Percentiles rank a stretch among this genome's conserved stretches.
These are phyloP conservation scores for Apotomis betuletana DNA, from an alignment of 2,888 invertebrate species.

Conservation along the genomic window DNA sequence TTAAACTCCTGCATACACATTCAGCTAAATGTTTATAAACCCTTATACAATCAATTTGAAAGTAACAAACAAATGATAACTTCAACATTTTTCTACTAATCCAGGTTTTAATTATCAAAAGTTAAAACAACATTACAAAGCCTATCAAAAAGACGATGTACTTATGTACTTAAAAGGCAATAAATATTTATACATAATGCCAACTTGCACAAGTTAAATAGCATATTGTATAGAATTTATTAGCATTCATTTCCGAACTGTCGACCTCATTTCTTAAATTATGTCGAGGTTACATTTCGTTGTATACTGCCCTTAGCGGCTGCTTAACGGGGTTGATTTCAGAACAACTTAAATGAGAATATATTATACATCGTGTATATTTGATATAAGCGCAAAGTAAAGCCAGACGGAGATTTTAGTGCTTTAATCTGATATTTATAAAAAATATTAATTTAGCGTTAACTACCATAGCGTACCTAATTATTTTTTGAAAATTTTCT, in stretches of 20 bases:
- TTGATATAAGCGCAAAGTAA: too few relatives aligned
- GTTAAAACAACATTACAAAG: neutral
- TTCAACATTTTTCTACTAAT: neutral
- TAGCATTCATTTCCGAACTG: slow-evolving; percentile 41
- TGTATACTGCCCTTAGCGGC: slow-evolving; percentile 19
- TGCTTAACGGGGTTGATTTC: slow-evolving; percentile 6
- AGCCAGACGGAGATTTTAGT: too few relatives aligned
- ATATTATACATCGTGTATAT: too few relatives aligned
- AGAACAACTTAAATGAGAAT: neutral
- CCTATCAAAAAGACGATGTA: slow-evolving; percentile 10
- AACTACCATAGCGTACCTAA: too few relatives aligned
- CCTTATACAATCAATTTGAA: too few relatives aligned
- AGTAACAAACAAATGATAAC: neutral
- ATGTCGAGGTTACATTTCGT: slow-evolving; percentile 43
- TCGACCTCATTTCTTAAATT: slow-evolving; percentile 44
- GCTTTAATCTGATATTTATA: too few relatives aligned
- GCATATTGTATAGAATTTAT: slow-evolving; percentile 43
- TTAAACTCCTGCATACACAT: too few relatives aligned
- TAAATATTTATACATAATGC: slow-evolving; percentile 36
- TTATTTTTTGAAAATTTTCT: too few relatives aligned
- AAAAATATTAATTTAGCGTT: too few relatives aligned
- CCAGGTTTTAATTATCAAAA: neutral
- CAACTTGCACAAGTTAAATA: slow-evolving; percentile 36
- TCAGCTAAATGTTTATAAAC: too few relatives aligned
- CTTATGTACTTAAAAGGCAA: slow-evolving; percentile 14